Base-by-base conservation (phyloP, 1,140 invertebrate genomes). In the Brachionus koreanus region DNA sequence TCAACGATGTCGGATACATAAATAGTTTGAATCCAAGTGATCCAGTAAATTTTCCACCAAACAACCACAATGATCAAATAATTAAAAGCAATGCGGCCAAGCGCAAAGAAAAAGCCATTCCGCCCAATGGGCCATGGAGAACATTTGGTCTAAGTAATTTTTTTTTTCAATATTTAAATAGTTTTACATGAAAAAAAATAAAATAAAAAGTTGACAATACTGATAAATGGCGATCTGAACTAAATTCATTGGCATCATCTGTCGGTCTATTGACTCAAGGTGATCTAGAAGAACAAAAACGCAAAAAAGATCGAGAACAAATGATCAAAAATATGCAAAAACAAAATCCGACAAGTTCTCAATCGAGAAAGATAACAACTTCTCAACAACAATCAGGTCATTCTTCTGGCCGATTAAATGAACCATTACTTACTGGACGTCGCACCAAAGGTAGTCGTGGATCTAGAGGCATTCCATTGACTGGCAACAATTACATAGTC, bases 1-100 rank as follows among this genome's bases (percentile, higher is more conserved):
- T 88, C 4, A 88, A 87, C 72, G 87, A 88, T 76, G 85, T 87
- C 49, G 87, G 86, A 6, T 86, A 85, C 63, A 85, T 87, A 65
- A 83, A 86, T 74, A 85, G 83, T 72, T 85, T 85, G 0, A 87
- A 86, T 79, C 85, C 85, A n/a, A 81, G 86, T 7, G 63, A 82
- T 43, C 35, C 63, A 13, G 39, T 63, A 12, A 84, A 85, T 77
- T 88, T 88, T 65, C 87, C 87, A 6, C 87, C 87, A 61, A 87
- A 87, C 82, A 83, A 72, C 76, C 87, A 85, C 83, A 86, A 87
- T 83, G 83, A 85, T 65, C 83, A 84, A 33, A 85, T 86, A 67
- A 52, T 88, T 16, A 84, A 84, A 25, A 83, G 83, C 79, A 84
- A 84, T 23, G 83, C 83, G 9, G 5, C 29, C 16, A 79, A 79